Percentiles rank a stretch among this genome's conserved stretches.
Conservation (phyloP, 2,113 vertebrate species). For the Lamprologus sp. region DNA sequence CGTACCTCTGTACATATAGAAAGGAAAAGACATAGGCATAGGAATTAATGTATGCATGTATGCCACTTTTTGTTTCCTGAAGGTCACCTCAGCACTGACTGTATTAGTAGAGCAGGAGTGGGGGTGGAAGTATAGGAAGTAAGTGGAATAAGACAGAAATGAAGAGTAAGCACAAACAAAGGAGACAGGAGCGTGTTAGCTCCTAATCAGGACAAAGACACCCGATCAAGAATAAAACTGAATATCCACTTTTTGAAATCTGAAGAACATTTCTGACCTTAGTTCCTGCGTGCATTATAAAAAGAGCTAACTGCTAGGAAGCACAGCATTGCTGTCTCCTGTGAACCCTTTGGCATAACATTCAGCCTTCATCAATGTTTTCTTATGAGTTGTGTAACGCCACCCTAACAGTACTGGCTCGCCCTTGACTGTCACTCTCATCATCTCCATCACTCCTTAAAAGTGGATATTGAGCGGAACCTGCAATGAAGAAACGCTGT, state of each 20-base stretch:
- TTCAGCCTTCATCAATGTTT: not conserved
- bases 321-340: not conserved
- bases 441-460: slow-evolving; percentile 3
- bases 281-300: not conserved
- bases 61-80: not conserved
- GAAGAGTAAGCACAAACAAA: slow-evolving; percentile 48
- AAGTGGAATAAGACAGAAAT: slow-evolving; percentile 8
- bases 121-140: not conserved
- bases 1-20: not conserved
- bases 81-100: slow-evolving; percentile 33
- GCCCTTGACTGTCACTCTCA: slow-evolving; percentile 1
- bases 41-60: not conserved
- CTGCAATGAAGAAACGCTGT: not conserved
- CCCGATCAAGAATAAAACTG: not conserved
- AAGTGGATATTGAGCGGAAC: slow-evolving; percentile 1
- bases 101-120: slow-evolving; percentile 3
- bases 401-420: not conserved
- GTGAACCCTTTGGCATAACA: not conserved
- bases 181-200: not conserved
- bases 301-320: not conserved
- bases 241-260: not conserved
- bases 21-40: not conserved
- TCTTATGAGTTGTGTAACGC: not conserved
- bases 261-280: not conserved
- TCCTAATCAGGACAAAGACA: not conserved